phyloP scores from a whole-genome alignment of 2,797 vertebrate species.

The Anomalospiza imberbis region DNA sequence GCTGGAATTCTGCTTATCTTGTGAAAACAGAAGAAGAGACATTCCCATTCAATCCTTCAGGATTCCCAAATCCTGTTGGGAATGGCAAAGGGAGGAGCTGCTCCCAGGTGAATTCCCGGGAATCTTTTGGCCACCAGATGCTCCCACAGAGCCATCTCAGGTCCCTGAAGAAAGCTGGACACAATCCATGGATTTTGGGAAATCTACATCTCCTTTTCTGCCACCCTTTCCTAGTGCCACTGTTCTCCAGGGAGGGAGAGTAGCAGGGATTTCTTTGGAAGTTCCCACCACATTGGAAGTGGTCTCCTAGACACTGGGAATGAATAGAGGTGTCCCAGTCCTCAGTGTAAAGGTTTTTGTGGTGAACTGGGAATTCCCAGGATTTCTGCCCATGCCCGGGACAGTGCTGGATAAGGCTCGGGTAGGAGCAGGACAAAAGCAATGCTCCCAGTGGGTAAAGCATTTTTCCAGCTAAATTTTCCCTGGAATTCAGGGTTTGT shows the following conservation, averaged over 20 bases:
- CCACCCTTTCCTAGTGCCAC: background rate
- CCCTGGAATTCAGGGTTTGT: background rate
- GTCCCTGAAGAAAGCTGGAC: background rate
- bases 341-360: background rate
- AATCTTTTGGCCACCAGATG: background rate
- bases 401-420: background rate
- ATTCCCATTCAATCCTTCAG: background rate
- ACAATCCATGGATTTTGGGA: fast-evolving
- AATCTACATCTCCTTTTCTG: background rate
- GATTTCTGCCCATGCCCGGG: fast-evolving
- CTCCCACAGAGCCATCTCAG: background rate
- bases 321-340: fast-evolving
- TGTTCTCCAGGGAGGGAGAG: background rate
- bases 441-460: background rate
- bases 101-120: background rate
- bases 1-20: background rate
- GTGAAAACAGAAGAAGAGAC: background rate
- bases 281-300: fast-evolving
- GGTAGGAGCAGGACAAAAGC: background rate
- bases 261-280: background rate
- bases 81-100: fast-evolving
- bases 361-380: background rate
- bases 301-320: background rate
- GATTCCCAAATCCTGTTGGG: background rate
- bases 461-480: background rate